phyloP scores from a whole-genome alignment of 2,888 invertebrate genomes.

The Agapostemon virescens region DNA sequence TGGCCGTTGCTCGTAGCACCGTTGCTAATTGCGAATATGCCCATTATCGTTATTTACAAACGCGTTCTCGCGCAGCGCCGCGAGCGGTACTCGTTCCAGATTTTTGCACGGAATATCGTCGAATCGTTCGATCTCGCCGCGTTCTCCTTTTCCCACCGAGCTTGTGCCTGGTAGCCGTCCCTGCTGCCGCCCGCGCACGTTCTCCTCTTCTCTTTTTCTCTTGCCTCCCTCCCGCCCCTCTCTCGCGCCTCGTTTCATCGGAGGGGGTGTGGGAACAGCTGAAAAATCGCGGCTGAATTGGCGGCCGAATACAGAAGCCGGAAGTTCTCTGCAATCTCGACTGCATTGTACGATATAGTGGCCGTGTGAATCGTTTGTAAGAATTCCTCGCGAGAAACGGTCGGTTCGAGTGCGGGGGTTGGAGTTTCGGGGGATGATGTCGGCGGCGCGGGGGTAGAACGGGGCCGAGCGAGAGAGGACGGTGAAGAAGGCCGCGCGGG shows the following conservation, averaged over 20 bases:
- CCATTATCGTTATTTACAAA: conserved; percentile 67
- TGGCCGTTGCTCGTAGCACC: conserved; percentile 44
- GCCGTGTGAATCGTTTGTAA: conserved; percentile 63
- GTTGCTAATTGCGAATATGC: conserved; percentile 65
- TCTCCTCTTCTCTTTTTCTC: no score
- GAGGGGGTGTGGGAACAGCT: neutral
- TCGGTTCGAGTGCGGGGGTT: neutral
- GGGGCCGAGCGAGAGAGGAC: neutral
- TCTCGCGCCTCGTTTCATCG: neutral
- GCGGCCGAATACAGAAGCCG: conserved; percentile 60
- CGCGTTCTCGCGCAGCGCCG: conserved; percentile 17
- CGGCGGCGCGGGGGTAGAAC: neutral
- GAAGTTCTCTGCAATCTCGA: conserved; percentile 67
- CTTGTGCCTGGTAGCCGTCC: neutral
- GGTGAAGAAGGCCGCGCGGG: neutral
- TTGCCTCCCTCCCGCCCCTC: neutral
- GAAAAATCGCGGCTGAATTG: conserved; percentile 58
- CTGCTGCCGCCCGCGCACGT: neutral
- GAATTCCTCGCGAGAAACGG: conserved; percentile 50
- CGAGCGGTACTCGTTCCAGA: conserved; percentile 35
- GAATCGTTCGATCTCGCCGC: conserved; percentile 39
- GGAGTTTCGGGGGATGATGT: neutral
- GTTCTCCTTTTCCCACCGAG: neutral
- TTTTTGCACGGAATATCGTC: conserved; percentile 38
- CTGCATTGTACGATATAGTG: conserved; percentile 61